Percentiles rank a stretch among this genome's conserved stretches.
Evolutionary conservation across 2,797 vertebrate species (phyloP).

Genomic region (Lemur catta): DNA sequence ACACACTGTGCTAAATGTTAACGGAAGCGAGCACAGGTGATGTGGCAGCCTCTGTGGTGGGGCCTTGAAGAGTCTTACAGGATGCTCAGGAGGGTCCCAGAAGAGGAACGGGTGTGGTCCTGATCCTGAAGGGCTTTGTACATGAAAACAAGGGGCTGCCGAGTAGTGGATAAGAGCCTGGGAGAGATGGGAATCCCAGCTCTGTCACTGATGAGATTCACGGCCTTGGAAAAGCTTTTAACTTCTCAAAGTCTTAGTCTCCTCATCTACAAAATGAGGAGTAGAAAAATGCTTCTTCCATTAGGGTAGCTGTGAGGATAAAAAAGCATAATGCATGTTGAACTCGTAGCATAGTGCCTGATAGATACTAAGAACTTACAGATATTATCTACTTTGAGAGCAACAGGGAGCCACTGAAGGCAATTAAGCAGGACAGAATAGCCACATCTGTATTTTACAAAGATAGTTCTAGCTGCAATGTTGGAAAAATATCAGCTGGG

Average conservation of each 20-base stretch:
- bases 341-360: background rate
- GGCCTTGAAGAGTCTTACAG: background rate
- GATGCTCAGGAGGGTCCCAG: background rate
- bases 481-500: background rate
- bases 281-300: background rate
- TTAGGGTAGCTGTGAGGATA: background rate
- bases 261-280: background rate
- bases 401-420: background rate
- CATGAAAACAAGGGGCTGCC: rapidly evolving
- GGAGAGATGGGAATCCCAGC: background rate
- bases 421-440: background rate
- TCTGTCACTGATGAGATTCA: background rate
- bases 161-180: background rate
- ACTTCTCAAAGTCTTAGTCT: background rate
- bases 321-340: background rate
- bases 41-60: no score
- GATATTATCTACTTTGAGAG: background rate
- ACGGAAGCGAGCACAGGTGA: background rate
- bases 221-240: background rate
- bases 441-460: background rate
- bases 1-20: background rate
- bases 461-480: background rate
- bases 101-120: background rate
- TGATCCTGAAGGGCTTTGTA: background rate
- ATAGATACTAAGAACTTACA: background rate